Conservation (phyloP, 1,140 invertebrate species). For the Anagrus nilaparvatae region DNA sequence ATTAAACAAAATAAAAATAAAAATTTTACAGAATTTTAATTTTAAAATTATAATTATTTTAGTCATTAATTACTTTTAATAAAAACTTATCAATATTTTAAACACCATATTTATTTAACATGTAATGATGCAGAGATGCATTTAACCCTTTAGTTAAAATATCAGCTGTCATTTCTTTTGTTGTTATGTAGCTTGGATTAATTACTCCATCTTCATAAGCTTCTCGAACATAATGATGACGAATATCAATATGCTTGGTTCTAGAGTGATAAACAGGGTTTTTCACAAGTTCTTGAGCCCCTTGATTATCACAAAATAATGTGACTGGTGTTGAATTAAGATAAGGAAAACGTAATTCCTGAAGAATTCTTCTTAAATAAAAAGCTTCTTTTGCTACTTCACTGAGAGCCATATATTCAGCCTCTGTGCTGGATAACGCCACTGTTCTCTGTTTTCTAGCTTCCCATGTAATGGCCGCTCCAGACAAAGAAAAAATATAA, state of each 20-base stretch:
- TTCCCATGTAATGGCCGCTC: conserved; percentile 2
- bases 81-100: not conserved
- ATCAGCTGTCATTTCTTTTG: not conserved
- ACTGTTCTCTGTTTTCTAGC: conserved; percentile 5
- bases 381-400: conserved; percentile 13
- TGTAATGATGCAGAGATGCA: not conserved
- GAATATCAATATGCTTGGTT: not conserved
- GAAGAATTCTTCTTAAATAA: not conserved
- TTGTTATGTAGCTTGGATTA: not conserved
- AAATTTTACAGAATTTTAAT: no score
- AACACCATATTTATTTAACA: not conserved
- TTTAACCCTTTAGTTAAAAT: not conserved
- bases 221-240: not conserved
- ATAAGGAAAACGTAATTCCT: not conserved
- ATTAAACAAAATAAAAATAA: no score
- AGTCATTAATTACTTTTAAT: not conserved
- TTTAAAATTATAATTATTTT: no score
- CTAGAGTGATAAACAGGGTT: not conserved
- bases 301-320: not conserved
- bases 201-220: not conserved
- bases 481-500: conserved; percentile 2
- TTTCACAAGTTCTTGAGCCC: not conserved
- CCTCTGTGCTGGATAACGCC: conserved; percentile 25
- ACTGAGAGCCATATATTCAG: conserved; percentile 28
- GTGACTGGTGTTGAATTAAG: not conserved